Evolutionary conservation across 2,113 vertebrate genomes (phyloP).

Genomic region (Eolophus roseicapilla): DNA sequence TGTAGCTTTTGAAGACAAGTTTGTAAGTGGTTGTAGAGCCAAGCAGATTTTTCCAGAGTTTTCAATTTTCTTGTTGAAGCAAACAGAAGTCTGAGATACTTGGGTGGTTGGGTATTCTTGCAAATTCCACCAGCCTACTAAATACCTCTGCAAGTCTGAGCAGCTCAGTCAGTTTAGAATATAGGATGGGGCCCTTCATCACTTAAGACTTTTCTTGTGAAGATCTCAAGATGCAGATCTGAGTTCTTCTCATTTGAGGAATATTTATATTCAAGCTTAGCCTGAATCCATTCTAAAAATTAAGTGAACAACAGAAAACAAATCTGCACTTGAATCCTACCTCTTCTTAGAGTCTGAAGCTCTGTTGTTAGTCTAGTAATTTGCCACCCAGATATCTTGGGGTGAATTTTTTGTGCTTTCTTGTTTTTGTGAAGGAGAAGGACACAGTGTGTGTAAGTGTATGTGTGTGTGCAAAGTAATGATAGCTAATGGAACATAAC

Average conservation of each 20-base stretch:
- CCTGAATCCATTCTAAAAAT: neutral
- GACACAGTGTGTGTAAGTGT: too few species aligned
- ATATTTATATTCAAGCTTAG: neutral
- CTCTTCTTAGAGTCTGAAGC: neutral
- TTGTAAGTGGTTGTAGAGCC: neutral
- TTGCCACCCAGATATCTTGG: neutral
- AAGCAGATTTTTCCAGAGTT: neutral
- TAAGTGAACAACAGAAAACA: neutral
- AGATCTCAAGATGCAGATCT: conserved; percentile 29
- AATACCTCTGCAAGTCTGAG: conserved; percentile 48
- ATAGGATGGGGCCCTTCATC: conserved; percentile 16
- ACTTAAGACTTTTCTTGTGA: neutral
- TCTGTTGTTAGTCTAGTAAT: neutral
- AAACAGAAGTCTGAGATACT: neutral
- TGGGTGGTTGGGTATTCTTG: neutral
- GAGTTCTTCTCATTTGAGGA: neutral
- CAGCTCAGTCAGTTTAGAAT: conserved; percentile 26
- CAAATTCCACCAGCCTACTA: conserved; percentile 17
- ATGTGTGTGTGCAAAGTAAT: neutral
- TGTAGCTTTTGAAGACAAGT: neutral
- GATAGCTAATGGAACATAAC: neutral
- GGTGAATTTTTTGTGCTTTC: neutral
- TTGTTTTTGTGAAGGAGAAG: neutral
- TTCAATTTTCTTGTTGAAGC: neutral
- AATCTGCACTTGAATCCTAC: neutral